Base-by-base conservation (phyloP, 2,113 vertebrate species). In the Amphiprion percula region DNA sequence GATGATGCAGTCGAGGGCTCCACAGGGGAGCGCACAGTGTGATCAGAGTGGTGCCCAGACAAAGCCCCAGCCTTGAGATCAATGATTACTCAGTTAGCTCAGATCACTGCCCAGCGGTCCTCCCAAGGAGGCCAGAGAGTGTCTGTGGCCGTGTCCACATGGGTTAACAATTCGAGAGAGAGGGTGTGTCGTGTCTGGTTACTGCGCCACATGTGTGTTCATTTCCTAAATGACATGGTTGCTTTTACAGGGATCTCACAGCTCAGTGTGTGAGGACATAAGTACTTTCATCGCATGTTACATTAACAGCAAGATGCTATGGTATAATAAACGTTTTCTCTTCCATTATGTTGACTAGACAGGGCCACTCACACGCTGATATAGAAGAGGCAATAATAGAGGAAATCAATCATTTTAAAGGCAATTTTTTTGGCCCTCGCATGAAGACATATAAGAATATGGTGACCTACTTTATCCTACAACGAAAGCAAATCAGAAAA, bases 51-150 rank as follows among this genome's bases (percentile, higher is more conserved):
- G 87, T 81, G 81, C 86, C 86, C 81, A 86, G 87, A 92, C 91
- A 92, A 93, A 92, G 90, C 82, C 79, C 76, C 49, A 21, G 81
- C 71, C 82, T 77, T 61, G 21, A 64, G 91, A 93, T 94, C 93
- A 92, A 94, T 94, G 87, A 93, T 93, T 92, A 94, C 88, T 69
- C 82, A 85, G 93, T 94, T 93, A 92, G 88, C 77, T 87, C 82
- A 90, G 87, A 88, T 92, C 87, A 88, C 87, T 85, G 71, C 83
- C 84, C 84, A 84, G 70, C 69, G 47, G 84, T 78, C 87, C 87
- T 90, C 84, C 70, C 12, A 73, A 87, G 89, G 74, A 85, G 86
- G 78, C 46, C 70, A 71, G 67, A 73, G 79, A 79, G 88, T 70
- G 87, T 79, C 83, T 84, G 84, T 82, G 83, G 82, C 88, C 54